These are phyloP conservation scores for Drosophila nigritarsus DNA, from an alignment of 2,888 invertebrate genomes.

Conservation along the genomic window DNA sequence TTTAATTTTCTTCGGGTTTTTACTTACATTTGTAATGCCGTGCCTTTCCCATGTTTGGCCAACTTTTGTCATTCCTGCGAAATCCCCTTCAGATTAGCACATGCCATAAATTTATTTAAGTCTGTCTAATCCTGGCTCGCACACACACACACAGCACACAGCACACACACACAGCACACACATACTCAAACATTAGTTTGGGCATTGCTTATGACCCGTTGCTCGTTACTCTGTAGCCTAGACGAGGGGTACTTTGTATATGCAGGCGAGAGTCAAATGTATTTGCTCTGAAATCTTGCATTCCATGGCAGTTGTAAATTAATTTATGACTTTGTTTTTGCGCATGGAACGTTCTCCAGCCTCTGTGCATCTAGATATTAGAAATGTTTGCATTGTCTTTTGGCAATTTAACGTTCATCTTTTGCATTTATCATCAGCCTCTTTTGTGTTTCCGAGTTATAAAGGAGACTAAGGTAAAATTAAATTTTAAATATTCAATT, in stretches of 20 bases:
- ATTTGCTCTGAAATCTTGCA: constrained; percentile 59
- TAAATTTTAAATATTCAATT: background rate
- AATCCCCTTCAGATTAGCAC: constrained; percentile 63
- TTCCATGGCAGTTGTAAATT: constrained; percentile 69
- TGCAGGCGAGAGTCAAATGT: constrained; percentile 7
- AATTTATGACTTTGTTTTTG: constrained; percentile 68
- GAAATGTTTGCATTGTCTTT: constrained; percentile 55
- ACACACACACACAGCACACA: constrained; percentile 28
- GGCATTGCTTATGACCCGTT: constrained; percentile 34
- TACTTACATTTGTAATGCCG: constrained; percentile 24
- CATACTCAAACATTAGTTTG: constrained; percentile 44
- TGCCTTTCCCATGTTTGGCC: constrained; percentile 17
- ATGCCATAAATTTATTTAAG: constrained; percentile 76
- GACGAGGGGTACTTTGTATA: constrained; percentile 15
- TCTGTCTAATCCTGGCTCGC: constrained; percentile 61
- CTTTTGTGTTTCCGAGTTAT: background rate
- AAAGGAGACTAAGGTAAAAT: background rate
- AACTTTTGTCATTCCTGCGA: constrained; percentile 34
- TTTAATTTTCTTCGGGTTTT: constrained; percentile 11
- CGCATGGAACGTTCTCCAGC: constrained; percentile 33
- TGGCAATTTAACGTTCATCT: constrained; percentile 32
- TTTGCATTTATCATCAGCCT: constrained; percentile 43
- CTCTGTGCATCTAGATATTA: constrained; percentile 19
- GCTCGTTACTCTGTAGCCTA: background rate
- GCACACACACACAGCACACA: constrained; percentile 18